Base-by-base conservation (phyloP, 1,140 invertebrate genomes). In the Euborellia annulipes region DNA sequence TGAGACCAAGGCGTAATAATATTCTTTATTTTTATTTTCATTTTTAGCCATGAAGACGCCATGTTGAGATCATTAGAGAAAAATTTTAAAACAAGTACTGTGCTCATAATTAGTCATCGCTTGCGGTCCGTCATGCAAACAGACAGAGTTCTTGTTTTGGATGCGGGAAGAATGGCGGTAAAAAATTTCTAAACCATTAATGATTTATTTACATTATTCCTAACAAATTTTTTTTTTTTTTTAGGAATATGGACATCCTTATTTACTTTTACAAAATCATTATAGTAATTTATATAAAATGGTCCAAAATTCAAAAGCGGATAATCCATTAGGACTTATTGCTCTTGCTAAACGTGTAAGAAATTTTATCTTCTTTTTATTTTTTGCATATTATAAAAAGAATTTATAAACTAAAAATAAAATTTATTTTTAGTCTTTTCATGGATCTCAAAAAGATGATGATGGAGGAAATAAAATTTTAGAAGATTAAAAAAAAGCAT, bases 81-180 rank as follows among this genome's bases (percentile, higher is more conserved):
- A 3, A 58, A 52, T 41, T 59, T 59, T 46, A n/a, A 21, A 17
- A 37, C 54, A 18, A 56, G 55, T 27, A 75, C 72, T 3, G 65
- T 74, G 13, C 54, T 75, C 3, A 69, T 70, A 3, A 70, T 74
- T 44, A 71, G 70, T 42, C 71, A 74, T 56, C 56, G 64, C 39
- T 50, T 68, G 61, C 68, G 54, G 68, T 42, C 46, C 2, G 36
- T 47, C 19, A 8, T 47, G 13, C 6, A 41, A 14, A 30, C 59
- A 54, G 66, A 72, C 48, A 58, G 65, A 44, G 62, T 76, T 3
- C 51, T 78, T 43, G 73, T 78, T 3, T 56, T 79, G 53, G 63
- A 66, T 45, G 54, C 55, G 17, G 57, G 57, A 44, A 46, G 27
- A 9, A 41, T 55, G 32, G 43, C 22, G 48, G 52, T 50, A 50